Evolutionary conservation across 2,113 vertebrate genomes (phyloP).

Genomic region (Melanostigma gelatinosum): DNA sequence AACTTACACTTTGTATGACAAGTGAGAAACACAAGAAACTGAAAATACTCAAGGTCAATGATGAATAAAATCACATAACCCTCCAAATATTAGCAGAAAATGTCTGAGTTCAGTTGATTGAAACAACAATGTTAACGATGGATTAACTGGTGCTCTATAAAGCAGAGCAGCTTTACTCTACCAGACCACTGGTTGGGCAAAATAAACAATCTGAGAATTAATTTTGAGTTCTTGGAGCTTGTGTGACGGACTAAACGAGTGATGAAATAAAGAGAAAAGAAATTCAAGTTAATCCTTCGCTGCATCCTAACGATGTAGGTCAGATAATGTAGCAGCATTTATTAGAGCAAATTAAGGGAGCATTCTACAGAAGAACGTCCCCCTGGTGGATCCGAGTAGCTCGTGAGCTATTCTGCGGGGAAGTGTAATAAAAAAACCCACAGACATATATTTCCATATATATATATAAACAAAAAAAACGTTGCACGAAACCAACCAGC

Average conservation of each 20-base stretch:
- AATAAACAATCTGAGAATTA: not conserved
- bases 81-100: not conserved
- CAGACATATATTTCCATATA: conserved; percentile 40
- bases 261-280: not conserved
- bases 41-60: not conserved
- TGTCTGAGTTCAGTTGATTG: too few relatives aligned
- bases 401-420: conserved; percentile 1
- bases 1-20: too few relatives aligned
- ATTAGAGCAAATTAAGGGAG: not conserved
- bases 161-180: not conserved
- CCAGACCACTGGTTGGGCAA: not conserved
- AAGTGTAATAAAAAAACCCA: conserved; percentile 22
- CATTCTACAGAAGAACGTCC: not conserved
- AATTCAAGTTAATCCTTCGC: too few relatives aligned
- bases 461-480: conserved; percentile 12
- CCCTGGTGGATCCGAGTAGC: not conserved
- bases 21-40: not conserved
- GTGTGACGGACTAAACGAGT: not conserved
- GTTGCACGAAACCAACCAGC: conserved; percentile 23
- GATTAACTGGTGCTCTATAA: not conserved
- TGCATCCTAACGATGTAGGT: not conserved
- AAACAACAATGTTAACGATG: not conserved
- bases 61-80: not conserved
- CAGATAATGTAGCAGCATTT: not conserved
- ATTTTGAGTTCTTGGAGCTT: too few relatives aligned